These are phyloP conservation scores for Papilio elwesi DNA, from an alignment of 2,888 invertebrate genomes.

Conservation along the genomic window DNA sequence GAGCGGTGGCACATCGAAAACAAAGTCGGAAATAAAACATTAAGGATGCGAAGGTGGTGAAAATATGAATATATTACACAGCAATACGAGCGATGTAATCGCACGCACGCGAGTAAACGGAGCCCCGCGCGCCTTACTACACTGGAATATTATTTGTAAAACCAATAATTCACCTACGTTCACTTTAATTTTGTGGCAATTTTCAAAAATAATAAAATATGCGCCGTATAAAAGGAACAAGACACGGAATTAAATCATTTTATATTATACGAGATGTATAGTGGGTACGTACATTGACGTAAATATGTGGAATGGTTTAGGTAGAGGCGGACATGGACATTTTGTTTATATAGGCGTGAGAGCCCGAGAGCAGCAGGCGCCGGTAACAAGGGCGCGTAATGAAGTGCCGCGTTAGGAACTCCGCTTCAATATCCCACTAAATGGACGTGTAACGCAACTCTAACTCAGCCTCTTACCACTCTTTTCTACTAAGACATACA, in stretches of 20 bases:
- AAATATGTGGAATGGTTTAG: constrained; percentile 1
- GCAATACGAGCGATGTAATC: constrained; percentile 72
- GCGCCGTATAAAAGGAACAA: constrained; percentile 34
- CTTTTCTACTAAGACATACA: background rate
- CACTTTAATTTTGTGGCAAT: constrained; percentile 74
- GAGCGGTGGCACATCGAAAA: constrained; percentile 54
- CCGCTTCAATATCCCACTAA: constrained; percentile 72
- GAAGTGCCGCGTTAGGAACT: constrained; percentile 73
- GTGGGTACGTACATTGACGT: constrained; percentile 6
- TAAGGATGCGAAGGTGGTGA: constrained; percentile 79
- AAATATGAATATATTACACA: constrained; percentile 82
- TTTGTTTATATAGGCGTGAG: constrained; percentile 27
- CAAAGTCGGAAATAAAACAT: constrained; percentile 71
- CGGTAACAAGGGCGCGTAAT: constrained; percentile 73
- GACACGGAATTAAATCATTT: constrained; percentile 6
- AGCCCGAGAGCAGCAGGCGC: constrained; percentile 36
- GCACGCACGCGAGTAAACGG: constrained; percentile 79
- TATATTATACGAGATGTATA: background rate
- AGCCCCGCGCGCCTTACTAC: constrained; percentile 59
- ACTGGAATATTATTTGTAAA: constrained; percentile 70
- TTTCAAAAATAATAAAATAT: constrained; percentile 60
- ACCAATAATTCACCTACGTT: constrained; percentile 78
- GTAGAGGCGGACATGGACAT: constrained; percentile 30
- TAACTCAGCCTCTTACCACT: constrained; percentile 48
- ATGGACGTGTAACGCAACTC: constrained; percentile 65